phyloP scores from a whole-genome alignment of 2,888 invertebrate species.

The Lasioglossum oenotherae region DNA sequence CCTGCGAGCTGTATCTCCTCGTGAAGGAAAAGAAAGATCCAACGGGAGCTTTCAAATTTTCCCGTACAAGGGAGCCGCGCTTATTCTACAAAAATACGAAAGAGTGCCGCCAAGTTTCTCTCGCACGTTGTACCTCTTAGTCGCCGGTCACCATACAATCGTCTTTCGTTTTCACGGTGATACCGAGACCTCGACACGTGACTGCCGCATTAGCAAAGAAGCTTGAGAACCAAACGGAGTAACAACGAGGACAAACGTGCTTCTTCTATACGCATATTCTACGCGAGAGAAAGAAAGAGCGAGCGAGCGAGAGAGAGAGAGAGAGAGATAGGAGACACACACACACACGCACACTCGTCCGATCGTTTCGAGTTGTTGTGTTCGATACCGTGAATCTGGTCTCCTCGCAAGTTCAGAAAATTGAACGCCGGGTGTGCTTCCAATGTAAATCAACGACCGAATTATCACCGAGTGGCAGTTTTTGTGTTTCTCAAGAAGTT shows the following conservation, averaged over 20 bases:
- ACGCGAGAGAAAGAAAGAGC: not conserved
- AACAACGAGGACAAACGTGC: constrained; percentile 11
- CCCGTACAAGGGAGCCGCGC: constrained; percentile 52
- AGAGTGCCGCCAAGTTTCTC: constrained; percentile 69
- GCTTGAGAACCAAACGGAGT: constrained; percentile 26
- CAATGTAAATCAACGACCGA: constrained; percentile 51
- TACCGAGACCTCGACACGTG: constrained; percentile 33
- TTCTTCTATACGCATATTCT: constrained; percentile 10
- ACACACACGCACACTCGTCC: not conserved
- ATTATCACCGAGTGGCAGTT: constrained; percentile 74
- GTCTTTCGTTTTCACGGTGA: constrained; percentile 47
- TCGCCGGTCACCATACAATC: not conserved
- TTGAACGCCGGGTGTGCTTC: constrained; percentile 45
- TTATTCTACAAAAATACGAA: constrained; percentile 37
- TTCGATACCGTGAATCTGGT: constrained; percentile 6
- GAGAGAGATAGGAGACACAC: not conserved
- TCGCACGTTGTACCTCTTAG: constrained; percentile 20
- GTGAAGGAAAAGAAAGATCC: constrained; percentile 40
- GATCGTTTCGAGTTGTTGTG: constrained; percentile 16
- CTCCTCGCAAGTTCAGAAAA: constrained; percentile 18
- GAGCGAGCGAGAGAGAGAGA: not conserved
- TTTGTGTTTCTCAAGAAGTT: constrained; percentile 68
- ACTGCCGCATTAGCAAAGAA: constrained; percentile 23
- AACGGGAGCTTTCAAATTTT: constrained; percentile 56
- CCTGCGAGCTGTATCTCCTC: constrained; percentile 73